Evolutionary conservation across 2,888 invertebrate species (phyloP).

Genomic region (Neoascia interrupta): DNA sequence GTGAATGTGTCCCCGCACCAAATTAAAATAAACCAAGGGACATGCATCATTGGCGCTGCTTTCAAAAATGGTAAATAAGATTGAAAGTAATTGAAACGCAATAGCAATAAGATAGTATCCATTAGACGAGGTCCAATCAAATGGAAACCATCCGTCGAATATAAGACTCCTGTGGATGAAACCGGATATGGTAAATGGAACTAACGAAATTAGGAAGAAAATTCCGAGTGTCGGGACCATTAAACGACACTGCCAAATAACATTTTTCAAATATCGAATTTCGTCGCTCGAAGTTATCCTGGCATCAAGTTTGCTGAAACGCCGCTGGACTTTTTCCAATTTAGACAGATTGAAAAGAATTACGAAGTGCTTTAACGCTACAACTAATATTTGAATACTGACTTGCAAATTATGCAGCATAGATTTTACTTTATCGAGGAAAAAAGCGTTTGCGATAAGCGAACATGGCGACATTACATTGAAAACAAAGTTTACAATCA

Average conservation of each 20-base stretch:
- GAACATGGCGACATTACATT: constrained; percentile 19
- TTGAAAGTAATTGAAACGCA: constrained; percentile 22
- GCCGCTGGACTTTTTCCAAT: too few relatives aligned
- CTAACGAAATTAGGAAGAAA: background rate
- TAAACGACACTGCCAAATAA: constrained; percentile 14
- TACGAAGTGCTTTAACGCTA: constrained; percentile 16
- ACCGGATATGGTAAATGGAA: background rate
- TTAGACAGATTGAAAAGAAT: constrained; percentile 1
- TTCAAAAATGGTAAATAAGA: background rate
- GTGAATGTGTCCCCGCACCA: constrained; percentile 13
- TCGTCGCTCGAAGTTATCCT: constrained; percentile 13
- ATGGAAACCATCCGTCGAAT: constrained; percentile 28
- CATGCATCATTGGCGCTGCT: constrained; percentile 18
- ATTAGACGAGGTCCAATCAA: background rate
- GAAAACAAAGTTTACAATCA: constrained; percentile 2
- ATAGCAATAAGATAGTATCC: background rate
- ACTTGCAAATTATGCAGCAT: constrained; percentile 24
- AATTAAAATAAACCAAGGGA: constrained; percentile 16
- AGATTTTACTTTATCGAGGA: constrained; percentile 5
- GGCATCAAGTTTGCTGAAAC: constrained; percentile 25
- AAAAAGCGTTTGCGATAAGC: constrained; percentile 15
- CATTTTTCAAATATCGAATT: background rate
- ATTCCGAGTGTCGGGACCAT: background rate
- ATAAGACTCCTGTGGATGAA: constrained; percentile 16
- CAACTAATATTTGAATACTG: background rate